These are phyloP conservation scores for Leptogaster cylindrica DNA, from an alignment of 2,888 invertebrate species.

Conservation along the genomic window DNA sequence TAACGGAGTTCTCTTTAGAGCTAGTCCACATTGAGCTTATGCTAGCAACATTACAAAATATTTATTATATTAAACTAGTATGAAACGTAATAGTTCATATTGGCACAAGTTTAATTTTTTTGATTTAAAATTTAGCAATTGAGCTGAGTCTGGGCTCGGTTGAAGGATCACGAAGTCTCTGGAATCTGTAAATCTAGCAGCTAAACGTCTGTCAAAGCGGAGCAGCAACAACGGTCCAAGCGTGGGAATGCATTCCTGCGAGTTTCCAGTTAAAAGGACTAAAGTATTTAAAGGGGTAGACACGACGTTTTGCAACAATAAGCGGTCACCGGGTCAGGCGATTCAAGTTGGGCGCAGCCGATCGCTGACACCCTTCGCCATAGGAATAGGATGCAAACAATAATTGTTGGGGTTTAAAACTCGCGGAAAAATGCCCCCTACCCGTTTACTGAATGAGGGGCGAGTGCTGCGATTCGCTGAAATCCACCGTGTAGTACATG, in stretches of 20 bases:
- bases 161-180: slow-evolving; percentile 4
- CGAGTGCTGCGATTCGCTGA: slow-evolving; percentile 77
- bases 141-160: background rate
- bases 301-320: too few species aligned
- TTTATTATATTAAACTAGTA: slow-evolving; percentile 31
- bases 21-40: slow-evolving; percentile 33
- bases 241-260: slow-evolving; percentile 5
- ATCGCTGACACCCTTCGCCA: slow-evolving; percentile 8
- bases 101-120: slow-evolving; percentile 26
- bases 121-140: slow-evolving; percentile 20
- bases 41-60: slow-evolving; percentile 36
- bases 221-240: too few species aligned
- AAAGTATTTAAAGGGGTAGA: slow-evolving; percentile 23
- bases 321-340: background rate
- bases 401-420: slow-evolving; percentile 25
- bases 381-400: slow-evolving; percentile 25
- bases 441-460: slow-evolving; percentile 72
- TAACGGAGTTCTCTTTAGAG: slow-evolving; percentile 32
- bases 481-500: slow-evolving; percentile 80
- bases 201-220: slow-evolving; percentile 7
- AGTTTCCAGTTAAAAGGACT: slow-evolving; percentile 16
- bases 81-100: slow-evolving; percentile 37
- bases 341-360: slow-evolving; percentile 14
- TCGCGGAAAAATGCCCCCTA: slow-evolving; percentile 5
- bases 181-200: slow-evolving; percentile 26